These are phyloP conservation scores for Thereva nobilitata DNA, from an alignment of 2,888 invertebrate species.

Conservation along the genomic window DNA sequence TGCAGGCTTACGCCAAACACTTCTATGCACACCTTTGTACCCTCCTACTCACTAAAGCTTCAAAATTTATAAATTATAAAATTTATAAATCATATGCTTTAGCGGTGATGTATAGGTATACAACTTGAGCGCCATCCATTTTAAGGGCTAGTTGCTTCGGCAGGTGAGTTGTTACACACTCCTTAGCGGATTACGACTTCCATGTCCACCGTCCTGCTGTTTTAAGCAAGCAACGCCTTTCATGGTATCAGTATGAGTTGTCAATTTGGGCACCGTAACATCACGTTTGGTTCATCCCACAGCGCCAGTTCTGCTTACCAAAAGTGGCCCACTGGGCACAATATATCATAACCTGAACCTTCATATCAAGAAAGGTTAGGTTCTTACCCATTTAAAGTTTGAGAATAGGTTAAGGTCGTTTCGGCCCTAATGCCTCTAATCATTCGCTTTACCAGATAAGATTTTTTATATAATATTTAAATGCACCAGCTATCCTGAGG, in stretches of 20 bases:
- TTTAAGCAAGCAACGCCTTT: slow-evolving; percentile 69
- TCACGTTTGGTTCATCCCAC: slow-evolving; percentile 76
- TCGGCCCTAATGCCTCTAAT: slow-evolving; percentile 65
- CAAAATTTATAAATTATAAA: slow-evolving; percentile 51
- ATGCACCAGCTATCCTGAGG: slow-evolving; percentile 72
- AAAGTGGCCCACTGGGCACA: slow-evolving; percentile 59
- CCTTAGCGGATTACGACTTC: slow-evolving; percentile 72
- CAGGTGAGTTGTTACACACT: slow-evolving; percentile 66
- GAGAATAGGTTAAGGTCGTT: slow-evolving; percentile 64
- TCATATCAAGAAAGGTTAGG: slow-evolving; percentile 65
- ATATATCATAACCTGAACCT: slow-evolving; percentile 62
- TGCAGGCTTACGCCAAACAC: slow-evolving; percentile 63
- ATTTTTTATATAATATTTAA: slow-evolving; percentile 55
- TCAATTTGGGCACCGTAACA: slow-evolving; percentile 56
- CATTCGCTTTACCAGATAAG: slow-evolving; percentile 76
- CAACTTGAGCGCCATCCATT: slow-evolving; percentile 71
- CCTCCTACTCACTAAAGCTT: slow-evolving; percentile 67
- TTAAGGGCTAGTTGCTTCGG: slow-evolving; percentile 69
- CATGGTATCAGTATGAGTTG: slow-evolving; percentile 67
- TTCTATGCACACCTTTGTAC: slow-evolving; percentile 61
- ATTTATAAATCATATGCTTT: slow-evolving; percentile 51
- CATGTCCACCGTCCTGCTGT: slow-evolving; percentile 75
- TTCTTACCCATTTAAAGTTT: slow-evolving; percentile 77
- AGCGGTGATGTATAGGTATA: slow-evolving; percentile 61
- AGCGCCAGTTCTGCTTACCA: slow-evolving; percentile 75